A percentile compares a stretch with the other conserved stretches of the same genome.
Conservation (phyloP, 2,888 invertebrate species). For the Sphinx pinastri region DNA sequence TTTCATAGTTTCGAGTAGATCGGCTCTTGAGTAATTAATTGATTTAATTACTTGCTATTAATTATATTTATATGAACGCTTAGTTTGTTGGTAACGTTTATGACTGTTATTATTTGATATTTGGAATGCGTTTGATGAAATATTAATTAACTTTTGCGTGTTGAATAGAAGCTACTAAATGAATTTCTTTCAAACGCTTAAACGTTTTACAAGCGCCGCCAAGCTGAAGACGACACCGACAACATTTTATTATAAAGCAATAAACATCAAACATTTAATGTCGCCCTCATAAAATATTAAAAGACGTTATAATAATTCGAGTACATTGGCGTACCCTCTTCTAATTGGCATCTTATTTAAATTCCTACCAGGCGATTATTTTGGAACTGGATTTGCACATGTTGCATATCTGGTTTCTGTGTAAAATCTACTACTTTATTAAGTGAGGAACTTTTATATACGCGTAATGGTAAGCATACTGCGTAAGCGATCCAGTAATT, state of each 20-base stretch:
- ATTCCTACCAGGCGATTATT: slow-evolving; percentile 70
- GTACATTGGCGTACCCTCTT: slow-evolving; percentile 56
- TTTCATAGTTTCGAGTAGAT: slow-evolving; percentile 18
- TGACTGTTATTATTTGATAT: slow-evolving; percentile 16
- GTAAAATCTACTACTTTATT: slow-evolving; percentile 76
- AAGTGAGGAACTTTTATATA: slow-evolving; percentile 70
- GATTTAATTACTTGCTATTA: slow-evolving; percentile 21
- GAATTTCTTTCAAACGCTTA: slow-evolving; percentile 24
- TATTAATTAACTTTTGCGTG: slow-evolving; percentile 22
- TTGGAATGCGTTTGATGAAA: slow-evolving; percentile 11
- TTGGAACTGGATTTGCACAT: slow-evolving; percentile 62
- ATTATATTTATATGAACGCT: slow-evolving; percentile 2
- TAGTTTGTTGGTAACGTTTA: slow-evolving; percentile 7
- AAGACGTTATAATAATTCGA: slow-evolving; percentile 61
- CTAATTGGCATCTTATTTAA: slow-evolving; percentile 80
- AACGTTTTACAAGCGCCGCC: not conserved
- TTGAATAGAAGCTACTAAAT: slow-evolving; percentile 6
- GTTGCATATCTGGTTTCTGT: slow-evolving; percentile 66
- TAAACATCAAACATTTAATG: slow-evolving; percentile 64
- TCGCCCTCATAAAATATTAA: slow-evolving; percentile 64
- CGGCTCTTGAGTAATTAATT: slow-evolving; percentile 8
- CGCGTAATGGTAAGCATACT: slow-evolving; percentile 66
- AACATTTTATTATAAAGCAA: slow-evolving; percentile 60
- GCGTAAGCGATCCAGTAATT: slow-evolving; percentile 66
- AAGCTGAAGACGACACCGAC: slow-evolving; percentile 37